These are phyloP conservation scores for Kryphioiulus occultus DNA, from an alignment of 2,888 invertebrate genomes.

Conservation along the genomic window DNA sequence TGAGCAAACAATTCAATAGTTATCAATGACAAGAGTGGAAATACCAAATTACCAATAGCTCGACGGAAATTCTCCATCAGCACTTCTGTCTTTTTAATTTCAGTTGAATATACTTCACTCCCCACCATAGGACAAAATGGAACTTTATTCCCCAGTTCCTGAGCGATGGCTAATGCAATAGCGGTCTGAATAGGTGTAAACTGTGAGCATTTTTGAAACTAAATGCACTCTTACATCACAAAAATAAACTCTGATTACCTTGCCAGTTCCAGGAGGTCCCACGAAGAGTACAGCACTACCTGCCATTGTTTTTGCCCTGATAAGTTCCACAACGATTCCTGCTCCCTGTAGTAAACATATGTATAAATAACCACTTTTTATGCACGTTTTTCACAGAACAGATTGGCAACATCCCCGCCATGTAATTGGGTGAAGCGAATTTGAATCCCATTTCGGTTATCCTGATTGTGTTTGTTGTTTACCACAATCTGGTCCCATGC, in stretches of 20 bases:
- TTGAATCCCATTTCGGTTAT: too few species aligned
- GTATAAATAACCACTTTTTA: too few species aligned
- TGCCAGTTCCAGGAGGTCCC: slow-evolving; percentile 96
- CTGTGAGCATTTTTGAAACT: neutral
- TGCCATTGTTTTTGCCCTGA: slow-evolving; percentile 96
- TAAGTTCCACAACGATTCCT: slow-evolving; percentile 95
- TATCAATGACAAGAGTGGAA: too few species aligned
- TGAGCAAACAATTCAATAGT: too few species aligned
- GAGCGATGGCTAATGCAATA: slow-evolving; percentile 96
- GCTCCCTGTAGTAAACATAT: slow-evolving; percentile 75
- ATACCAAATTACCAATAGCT: slow-evolving; percentile 89
- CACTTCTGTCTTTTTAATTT: slow-evolving; percentile 99
- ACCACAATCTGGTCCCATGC: too few species aligned
- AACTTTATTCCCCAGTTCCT: slow-evolving; percentile 93
- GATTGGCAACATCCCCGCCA: too few species aligned
- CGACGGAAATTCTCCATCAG: slow-evolving; percentile 98
- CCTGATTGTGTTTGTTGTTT: too few species aligned
- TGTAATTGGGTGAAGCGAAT: too few species aligned
- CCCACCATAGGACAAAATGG: slow-evolving; percentile 73
- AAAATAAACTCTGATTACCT: slow-evolving; percentile 61
- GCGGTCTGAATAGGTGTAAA: slow-evolving; percentile 72
- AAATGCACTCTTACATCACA: neutral
- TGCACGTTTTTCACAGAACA: too few species aligned
- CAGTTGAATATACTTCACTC: slow-evolving; percentile 89
- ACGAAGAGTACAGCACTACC: slow-evolving; percentile 93